phyloP scores from a whole-genome alignment of 2,888 invertebrate species.

The Herminia tarsipennalis region DNA sequence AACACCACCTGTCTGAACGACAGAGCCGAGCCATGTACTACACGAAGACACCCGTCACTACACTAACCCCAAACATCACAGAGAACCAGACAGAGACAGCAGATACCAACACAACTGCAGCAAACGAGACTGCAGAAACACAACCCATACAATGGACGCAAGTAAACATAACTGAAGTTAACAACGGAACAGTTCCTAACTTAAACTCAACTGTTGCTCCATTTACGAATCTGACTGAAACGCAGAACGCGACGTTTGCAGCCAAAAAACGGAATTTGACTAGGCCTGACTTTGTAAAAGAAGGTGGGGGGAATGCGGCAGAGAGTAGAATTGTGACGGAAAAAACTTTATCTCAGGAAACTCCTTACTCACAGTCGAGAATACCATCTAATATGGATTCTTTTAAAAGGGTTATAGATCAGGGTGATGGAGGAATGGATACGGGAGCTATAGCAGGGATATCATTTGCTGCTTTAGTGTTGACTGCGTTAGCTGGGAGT shows the following conservation, averaged over 20 bases:
- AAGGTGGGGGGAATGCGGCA: slow-evolving; percentile 58
- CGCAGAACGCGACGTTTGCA: slow-evolving; percentile 63
- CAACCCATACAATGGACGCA: slow-evolving; percentile 68
- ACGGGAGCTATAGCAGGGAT: slow-evolving; percentile 89
- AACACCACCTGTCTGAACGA: slow-evolving; percentile 57
- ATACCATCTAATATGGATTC: slow-evolving; percentile 76
- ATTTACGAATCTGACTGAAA: slow-evolving; percentile 57
- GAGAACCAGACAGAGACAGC: slow-evolving; percentile 45
- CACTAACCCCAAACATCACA: slow-evolving; percentile 54
- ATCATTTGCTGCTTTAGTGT: slow-evolving; percentile 87
- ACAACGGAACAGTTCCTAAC: slow-evolving; percentile 45
- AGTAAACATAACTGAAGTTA: slow-evolving; percentile 43
- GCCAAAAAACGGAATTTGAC: slow-evolving; percentile 70
- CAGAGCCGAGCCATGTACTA: slow-evolving; percentile 76
- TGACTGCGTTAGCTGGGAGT: slow-evolving; percentile 87
- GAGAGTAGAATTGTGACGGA: slow-evolving; percentile 78
- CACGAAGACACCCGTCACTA: slow-evolving; percentile 58
- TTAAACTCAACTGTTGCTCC: slow-evolving; percentile 47
- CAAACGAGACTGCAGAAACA: slow-evolving; percentile 48
- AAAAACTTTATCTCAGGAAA: slow-evolving; percentile 76
- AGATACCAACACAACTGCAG: slow-evolving; percentile 36
- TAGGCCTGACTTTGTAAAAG: slow-evolving; percentile 68
- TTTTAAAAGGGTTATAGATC: slow-evolving; percentile 71
- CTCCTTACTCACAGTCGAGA: slow-evolving; percentile 72
- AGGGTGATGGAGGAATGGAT: slow-evolving; percentile 75